phyloP scores from a whole-genome alignment of 1,140 invertebrate genomes.

The Octopus sinensis region DNA sequence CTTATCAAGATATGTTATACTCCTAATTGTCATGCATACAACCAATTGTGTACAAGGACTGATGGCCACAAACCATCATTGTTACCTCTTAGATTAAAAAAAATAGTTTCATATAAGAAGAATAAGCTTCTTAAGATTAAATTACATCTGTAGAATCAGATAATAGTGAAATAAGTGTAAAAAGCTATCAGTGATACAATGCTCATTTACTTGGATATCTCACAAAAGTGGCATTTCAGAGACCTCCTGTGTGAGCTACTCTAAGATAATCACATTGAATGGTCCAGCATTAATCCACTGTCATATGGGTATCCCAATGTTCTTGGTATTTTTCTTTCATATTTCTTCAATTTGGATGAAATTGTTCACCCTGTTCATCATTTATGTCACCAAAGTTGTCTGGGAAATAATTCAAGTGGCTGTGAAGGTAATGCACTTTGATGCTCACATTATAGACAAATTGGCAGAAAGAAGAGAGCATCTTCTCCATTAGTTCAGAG shows the following conservation, averaged over 20 bases:
- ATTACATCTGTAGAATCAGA: background rate
- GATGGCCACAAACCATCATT: too few species aligned
- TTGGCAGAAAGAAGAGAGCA: background rate
- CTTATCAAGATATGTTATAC: background rate
- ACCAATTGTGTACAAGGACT: too few species aligned
- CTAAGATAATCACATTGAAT: background rate
- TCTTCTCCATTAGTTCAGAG: background rate
- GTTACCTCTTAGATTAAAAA: too few species aligned
- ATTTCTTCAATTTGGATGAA: background rate
- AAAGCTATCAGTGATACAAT: background rate
- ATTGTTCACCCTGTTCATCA: background rate
- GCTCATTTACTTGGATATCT: background rate
- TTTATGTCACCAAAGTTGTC: too few species aligned
- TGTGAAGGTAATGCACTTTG: background rate
- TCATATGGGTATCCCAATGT: background rate
- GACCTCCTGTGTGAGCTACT: background rate
- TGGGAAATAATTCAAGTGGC: background rate
- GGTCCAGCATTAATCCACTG: background rate
- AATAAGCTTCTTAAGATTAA: too few species aligned
- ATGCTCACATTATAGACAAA: too few species aligned
- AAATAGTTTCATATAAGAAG: too few species aligned
- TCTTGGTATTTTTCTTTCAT: background rate
- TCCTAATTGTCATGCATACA: background rate
- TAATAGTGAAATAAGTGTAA: background rate
- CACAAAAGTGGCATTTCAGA: background rate